Conservation (phyloP, 1,140 invertebrate genomes). For the Nephila pilipes region DNA sequence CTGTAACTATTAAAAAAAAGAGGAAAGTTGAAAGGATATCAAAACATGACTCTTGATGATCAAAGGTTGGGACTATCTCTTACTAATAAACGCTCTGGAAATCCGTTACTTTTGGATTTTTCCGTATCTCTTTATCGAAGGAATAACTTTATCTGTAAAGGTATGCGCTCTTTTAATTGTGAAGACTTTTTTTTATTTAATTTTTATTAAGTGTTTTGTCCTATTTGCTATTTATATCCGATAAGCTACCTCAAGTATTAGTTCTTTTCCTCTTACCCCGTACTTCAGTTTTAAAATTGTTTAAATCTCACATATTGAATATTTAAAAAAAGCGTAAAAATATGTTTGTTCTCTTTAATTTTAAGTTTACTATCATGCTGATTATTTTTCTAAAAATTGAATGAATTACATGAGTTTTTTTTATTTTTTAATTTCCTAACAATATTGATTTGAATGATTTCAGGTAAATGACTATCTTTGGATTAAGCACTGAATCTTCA, state of each 20-base stretch:
- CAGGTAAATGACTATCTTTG: conserved; percentile 62
- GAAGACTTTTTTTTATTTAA: background rate
- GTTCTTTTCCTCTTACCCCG: background rate
- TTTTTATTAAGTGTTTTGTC: conserved; percentile 1
- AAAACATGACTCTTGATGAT: conserved; percentile 35
- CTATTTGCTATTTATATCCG: background rate
- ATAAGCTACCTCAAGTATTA: background rate
- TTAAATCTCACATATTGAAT: background rate
- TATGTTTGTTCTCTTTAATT: too few species aligned
- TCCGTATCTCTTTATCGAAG: background rate
- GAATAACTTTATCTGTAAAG: background rate
- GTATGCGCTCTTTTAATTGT: background rate
- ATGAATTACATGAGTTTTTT: too few species aligned
- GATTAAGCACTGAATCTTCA: background rate
- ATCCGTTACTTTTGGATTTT: background rate
- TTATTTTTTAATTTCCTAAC: too few species aligned
- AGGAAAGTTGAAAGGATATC: conserved; percentile 14
- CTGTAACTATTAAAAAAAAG: conserved; percentile 4
- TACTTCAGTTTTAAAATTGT: background rate
- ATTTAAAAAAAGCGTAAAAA: too few species aligned
- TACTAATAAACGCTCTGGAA: background rate
- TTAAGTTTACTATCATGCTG: too few species aligned
- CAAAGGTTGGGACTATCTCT: conserved; percentile 24
- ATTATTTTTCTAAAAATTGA: too few species aligned
- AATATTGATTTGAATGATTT: background rate